Percentiles rank a stretch among this genome's conserved stretches.
Conservation (phyloP, 2,113 vertebrate species). For the Calidris pygmaea region DNA sequence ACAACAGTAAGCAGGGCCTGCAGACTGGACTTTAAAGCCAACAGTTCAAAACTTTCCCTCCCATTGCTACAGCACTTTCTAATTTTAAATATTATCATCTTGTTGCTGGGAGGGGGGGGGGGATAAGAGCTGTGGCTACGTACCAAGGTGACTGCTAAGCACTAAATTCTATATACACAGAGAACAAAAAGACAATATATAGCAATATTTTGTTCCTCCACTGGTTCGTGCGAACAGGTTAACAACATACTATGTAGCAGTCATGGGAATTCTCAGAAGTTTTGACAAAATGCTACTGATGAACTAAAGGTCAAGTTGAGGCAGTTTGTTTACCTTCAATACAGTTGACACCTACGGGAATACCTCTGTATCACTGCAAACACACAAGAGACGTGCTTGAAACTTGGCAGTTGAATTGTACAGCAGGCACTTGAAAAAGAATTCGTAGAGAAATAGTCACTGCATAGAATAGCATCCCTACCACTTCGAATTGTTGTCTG, state of each 20-base stretch:
- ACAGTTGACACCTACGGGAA: background rate
- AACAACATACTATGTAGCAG: fast-evolving
- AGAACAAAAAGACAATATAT: background rate
- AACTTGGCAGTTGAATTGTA: background rate
- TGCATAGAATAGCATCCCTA: background rate
- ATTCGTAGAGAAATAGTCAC: background rate
- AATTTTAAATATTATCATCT: background rate
- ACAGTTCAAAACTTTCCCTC: background rate
- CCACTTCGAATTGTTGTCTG: background rate
- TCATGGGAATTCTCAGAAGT: background rate
- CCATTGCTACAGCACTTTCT: background rate
- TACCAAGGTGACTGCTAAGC: background rate
- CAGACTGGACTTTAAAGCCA: background rate
- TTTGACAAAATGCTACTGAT: background rate
- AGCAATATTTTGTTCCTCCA: background rate
- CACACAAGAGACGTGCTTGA: background rate
- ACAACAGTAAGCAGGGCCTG: background rate
- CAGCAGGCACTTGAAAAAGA: background rate
- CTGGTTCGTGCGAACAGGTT: background rate
- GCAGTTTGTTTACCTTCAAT: background rate
- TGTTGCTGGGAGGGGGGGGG: background rate
- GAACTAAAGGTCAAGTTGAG: background rate
- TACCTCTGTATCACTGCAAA: background rate
- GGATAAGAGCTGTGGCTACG: background rate
- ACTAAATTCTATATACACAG: background rate